Evolutionary conservation across 2,888 invertebrate species (phyloP), one percentile per base, ranked within the genome.

Genomic region (Thecophora atra): DNA sequence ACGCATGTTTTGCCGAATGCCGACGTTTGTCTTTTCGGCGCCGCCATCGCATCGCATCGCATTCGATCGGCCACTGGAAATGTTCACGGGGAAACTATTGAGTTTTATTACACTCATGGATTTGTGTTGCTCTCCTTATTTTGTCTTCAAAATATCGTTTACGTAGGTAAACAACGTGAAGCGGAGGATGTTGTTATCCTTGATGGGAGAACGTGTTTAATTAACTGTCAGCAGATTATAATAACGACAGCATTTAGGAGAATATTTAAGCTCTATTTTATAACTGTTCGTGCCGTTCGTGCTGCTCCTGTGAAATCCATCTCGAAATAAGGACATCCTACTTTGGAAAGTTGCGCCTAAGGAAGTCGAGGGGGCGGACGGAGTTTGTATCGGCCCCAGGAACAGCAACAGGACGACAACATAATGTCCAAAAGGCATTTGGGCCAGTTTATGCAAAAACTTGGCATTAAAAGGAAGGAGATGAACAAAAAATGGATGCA

Each of bases 401-500:
- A n/a, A 19, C 54, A 54, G 15, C 26, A 24, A 21, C n/a, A 11
- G 58, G 58, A 24, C 15, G 47, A 47, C 47, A 63, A 63, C 24
- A 37, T 42, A 13, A 30, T 67, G 54, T 56, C 54, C 37, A 15
- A 24, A 21, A 42, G 26, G 42, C 37, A 56, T 30, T 24, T 19
- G 17, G n/a, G 19, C 24, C 26, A 47, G 30, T 17, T 67, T 67
- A n/a, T 21, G 56, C 15, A 58, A 28, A 68, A 68, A 26, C 17
- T 30, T 26, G 42, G n/a, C 24, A 30, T 2, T 13, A 58, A 44
- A 44, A 68, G 11, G 21, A 28, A 52, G 51, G 30, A 8, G 24
- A 17, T 3, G 8, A 54, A n/a, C n/a, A 52, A 66, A 63, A 63
- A 64, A 21, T 17, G 19, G 13, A 8, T 26, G 24, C 24, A 17